Evolutionary conservation across 2,888 invertebrate genomes (phyloP).

Genomic region (Halictus ligatus): DNA sequence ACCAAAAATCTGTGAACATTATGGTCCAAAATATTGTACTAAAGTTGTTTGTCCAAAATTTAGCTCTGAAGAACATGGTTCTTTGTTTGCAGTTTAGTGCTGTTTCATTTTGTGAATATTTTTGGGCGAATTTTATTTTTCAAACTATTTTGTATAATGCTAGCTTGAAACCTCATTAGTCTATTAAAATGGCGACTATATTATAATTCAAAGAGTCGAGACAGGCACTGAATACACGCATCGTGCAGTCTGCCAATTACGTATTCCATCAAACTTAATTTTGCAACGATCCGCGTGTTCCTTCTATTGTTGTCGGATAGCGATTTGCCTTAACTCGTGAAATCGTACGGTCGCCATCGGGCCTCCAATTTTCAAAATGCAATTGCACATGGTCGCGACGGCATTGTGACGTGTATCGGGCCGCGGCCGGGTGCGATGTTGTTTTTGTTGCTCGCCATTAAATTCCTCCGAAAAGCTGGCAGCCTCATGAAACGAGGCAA

Average conservation of each 20-base stretch:
- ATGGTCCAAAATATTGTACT: no score
- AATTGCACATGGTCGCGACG: constrained; percentile 47
- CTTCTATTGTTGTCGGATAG: constrained; percentile 19
- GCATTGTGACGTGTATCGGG: constrained; percentile 37
- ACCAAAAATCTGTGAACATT: no score
- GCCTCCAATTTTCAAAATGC: constrained; percentile 48
- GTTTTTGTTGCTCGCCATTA: constrained; percentile 67
- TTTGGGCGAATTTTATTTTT: no score
- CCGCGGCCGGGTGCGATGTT: constrained; percentile 34
- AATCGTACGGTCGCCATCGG: constrained; percentile 26
- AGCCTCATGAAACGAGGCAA: constrained; percentile 62
- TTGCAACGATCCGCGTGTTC: constrained; percentile 9
- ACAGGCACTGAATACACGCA: background rate
- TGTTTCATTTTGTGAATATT: no score
- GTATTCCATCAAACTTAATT: background rate
- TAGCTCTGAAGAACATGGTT: no score
- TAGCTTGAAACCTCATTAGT: background rate
- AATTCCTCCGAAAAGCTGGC: constrained; percentile 57
- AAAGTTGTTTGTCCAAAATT: no score
- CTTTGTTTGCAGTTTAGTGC: no score
- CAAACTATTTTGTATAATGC: background rate
- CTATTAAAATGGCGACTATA: background rate
- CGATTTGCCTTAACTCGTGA: constrained; percentile 46
- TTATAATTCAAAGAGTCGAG: background rate
- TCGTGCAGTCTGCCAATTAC: background rate